Evolutionary conservation across 2,888 invertebrate species (phyloP), one percentile per base, ranked within the genome.

Genomic region (Allygus modestus): DNA sequence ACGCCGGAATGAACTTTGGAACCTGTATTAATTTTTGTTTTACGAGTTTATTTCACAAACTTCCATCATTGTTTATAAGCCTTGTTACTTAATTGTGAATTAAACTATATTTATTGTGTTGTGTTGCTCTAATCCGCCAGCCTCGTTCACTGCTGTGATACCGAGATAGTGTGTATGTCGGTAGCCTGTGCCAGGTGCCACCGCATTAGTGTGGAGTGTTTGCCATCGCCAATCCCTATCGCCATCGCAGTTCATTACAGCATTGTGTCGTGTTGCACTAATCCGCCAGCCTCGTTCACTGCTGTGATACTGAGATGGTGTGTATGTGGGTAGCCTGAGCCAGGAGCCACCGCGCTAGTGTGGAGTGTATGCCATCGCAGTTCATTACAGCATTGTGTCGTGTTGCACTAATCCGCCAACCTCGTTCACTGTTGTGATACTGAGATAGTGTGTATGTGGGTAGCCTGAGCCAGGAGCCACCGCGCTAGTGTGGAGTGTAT

Each of bases 281-380:
- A 77, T 77, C 77, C 77, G 28, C 46, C 77, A 77, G 77, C 33
- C 77, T 33, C 28, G 77, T 77, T 77, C 73, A 17, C 51, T 46
- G 9, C 77, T 4, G 37, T 37, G 37, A n/a, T n/a, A n/a, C n/a
- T n/a, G n/a, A n/a, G 7, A 37, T 37, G 37, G 37, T 37, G n/a
- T n/a, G n/a, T n/a, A n/a, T n/a, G n/a, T n/a, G n/a, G n/a, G n/a
- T n/a, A n/a, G n/a, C n/a, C n/a, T n/a, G n/a, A n/a, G n/a, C n/a
- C n/a, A n/a, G 51, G 9, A 51, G 51, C 51, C 51, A 17, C 17
- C 15, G 12, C 17, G 51, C 15, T 51, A 51, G 51, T 15, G 51
- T 15, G 51, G 12, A 2, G 15, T 9, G 51, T 51, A 51, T 51
- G 15, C 15, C 51, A 51, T 31, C 20, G 73, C 20, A 15, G 31